These are phyloP conservation scores for Megaceryle maxima DNA, from an alignment of 2,113 vertebrate species.

Conservation along the genomic window DNA sequence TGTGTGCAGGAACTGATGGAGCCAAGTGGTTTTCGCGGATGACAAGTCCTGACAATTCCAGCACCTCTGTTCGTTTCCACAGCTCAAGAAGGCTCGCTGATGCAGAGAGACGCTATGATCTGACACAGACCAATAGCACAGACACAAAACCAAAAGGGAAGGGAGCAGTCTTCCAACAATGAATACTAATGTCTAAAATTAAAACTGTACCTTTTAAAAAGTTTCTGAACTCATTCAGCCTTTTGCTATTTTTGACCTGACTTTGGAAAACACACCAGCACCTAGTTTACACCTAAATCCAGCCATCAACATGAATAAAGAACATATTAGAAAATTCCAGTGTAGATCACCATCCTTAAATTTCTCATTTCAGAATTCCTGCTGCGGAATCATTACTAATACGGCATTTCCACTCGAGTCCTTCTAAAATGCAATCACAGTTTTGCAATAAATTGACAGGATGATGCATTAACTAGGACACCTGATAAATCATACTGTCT, in stretches of 20 bases:
- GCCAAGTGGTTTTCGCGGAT: background rate
- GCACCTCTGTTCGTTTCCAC: background rate
- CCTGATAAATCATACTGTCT: background rate
- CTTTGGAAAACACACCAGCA: background rate
- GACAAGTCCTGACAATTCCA: background rate
- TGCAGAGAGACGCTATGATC: background rate
- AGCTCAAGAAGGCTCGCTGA: background rate
- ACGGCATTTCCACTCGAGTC: background rate
- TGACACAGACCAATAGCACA: background rate
- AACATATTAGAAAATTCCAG: background rate
- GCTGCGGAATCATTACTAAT: background rate
- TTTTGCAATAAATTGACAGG: background rate
- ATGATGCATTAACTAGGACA: background rate
- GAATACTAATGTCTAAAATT: background rate
- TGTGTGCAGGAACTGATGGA: background rate
- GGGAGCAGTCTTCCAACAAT: background rate
- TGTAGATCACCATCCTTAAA: background rate
- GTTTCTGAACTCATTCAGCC: background rate
- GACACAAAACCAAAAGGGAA: background rate
- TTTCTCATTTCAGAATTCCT: background rate
- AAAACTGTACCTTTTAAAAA: background rate
- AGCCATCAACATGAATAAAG: background rate
- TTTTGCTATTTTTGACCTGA: background rate
- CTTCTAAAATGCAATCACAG: background rate
- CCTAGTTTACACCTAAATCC: background rate